These are phyloP conservation scores for Dyspetes luteomarginatus DNA, from an alignment of 2,888 invertebrate species.

Conservation along the genomic window DNA sequence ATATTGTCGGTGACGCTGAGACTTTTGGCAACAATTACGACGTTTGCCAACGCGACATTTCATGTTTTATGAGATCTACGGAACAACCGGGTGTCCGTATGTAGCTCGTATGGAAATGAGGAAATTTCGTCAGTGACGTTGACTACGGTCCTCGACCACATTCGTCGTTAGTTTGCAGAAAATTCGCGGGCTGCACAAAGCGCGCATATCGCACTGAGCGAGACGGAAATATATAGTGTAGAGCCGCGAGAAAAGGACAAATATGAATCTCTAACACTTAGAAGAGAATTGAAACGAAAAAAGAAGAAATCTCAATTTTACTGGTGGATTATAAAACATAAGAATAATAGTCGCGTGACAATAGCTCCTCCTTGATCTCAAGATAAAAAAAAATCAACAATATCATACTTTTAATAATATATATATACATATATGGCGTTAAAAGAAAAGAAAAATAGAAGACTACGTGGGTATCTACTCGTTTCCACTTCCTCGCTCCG, in stretches of 20 bases:
- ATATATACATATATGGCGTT: conserved; percentile 3
- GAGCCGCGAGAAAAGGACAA: not conserved
- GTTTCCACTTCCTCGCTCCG: not conserved
- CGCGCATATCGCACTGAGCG: not conserved
- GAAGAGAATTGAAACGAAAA: not conserved
- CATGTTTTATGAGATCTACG: no score
- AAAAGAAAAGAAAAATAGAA: conserved; percentile 1
- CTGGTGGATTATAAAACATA: not conserved
- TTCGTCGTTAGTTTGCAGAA: not conserved
- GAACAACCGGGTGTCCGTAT: no score
- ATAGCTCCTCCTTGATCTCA: conserved; percentile 59
- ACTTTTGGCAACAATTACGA: no score
- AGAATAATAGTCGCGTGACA: conserved; percentile 60
- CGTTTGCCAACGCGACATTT: no score
- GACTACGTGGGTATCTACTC: conserved; percentile 15
- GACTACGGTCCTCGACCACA: no score
- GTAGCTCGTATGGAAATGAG: no score
- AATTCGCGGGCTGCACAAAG: not conserved
- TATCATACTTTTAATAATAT: not conserved
- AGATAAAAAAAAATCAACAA: conserved; percentile 1
- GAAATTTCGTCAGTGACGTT: no score
- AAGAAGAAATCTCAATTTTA: not conserved
- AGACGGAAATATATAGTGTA: not conserved
- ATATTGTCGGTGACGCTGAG: no score
- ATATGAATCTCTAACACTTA: conserved; percentile 2